Evolutionary conservation across 2,797 vertebrate species (phyloP).

Genomic region (Lepilemur septentrionalis): DNA sequence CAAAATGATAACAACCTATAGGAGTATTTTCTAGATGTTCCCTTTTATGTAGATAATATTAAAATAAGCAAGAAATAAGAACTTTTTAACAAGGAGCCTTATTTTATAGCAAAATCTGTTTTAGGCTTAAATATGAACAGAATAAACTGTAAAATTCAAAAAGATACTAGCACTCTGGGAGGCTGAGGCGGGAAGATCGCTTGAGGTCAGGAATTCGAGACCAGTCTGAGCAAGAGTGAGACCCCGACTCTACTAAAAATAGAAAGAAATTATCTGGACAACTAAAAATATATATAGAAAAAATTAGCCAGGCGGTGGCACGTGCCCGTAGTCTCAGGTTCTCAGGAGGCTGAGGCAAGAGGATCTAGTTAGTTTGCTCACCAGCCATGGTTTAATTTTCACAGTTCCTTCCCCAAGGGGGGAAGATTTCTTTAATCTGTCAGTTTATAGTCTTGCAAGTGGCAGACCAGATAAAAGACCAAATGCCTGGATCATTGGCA

Average conservation of each 20-base stretch:
- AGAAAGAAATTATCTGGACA: neutral
- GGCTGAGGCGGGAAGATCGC: too few species aligned
- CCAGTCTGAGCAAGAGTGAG: neutral
- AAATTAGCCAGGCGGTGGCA: neutral
- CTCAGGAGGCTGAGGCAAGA: neutral
- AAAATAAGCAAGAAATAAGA: neutral
- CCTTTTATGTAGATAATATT: neutral
- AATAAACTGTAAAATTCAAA: neutral
- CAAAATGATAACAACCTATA: neutral
- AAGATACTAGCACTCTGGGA: neutral
- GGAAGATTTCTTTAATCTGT: neutral
- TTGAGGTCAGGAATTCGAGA: too few species aligned
- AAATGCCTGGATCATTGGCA: neutral
- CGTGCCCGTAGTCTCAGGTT: too few species aligned
- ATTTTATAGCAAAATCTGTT: slow-evolving; percentile 14
- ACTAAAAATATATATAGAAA: too few species aligned
- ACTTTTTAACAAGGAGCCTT: neutral
- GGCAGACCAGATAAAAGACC: neutral
- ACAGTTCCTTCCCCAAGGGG: neutral
- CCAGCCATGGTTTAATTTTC: neutral
- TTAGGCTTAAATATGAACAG: neutral
- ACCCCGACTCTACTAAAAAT: neutral
- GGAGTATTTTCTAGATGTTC: neutral
- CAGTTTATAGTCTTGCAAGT: neutral
- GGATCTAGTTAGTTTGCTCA: neutral